These are phyloP conservation scores for Mola mola DNA, from an alignment of 2,113 vertebrate genomes.

Conservation along the genomic window DNA sequence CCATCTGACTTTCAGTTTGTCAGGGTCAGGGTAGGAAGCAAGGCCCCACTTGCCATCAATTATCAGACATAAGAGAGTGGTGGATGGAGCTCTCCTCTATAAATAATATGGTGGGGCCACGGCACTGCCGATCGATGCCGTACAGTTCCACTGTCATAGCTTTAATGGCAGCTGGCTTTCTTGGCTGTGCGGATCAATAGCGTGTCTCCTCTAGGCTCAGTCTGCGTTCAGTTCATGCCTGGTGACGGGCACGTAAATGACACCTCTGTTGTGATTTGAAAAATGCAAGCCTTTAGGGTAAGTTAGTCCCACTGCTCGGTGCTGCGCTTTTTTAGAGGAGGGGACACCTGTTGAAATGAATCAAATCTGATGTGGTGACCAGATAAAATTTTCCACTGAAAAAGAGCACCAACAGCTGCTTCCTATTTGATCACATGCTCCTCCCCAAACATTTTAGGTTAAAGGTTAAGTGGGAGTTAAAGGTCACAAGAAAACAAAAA, in stretches of 20 bases:
- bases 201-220: slow-evolving; percentile 77
- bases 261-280: slow-evolving; percentile 75
- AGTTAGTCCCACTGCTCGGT: slow-evolving; percentile 56
- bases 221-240: slow-evolving; percentile 69
- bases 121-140: slow-evolving; percentile 85
- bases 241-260: slow-evolving; percentile 68
- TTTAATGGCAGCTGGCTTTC: slow-evolving; percentile 86
- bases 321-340: not conserved
- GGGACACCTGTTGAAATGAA: slow-evolving; percentile 66
- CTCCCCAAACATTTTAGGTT: not conserved
- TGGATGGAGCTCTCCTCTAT: slow-evolving; percentile 85
- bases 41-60: slow-evolving; percentile 94
- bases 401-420: not conserved
- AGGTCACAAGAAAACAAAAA: not conserved
- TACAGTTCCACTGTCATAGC: slow-evolving; percentile 90
- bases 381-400: not conserved
- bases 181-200: slow-evolving; percentile 88
- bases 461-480: not conserved
- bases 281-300: slow-evolving; percentile 62
- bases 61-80: slow-evolving; percentile 90
- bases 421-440: not conserved
- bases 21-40: slow-evolving; percentile 89
- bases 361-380: slow-evolving; percentile 5
- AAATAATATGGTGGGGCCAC: slow-evolving; percentile 89
- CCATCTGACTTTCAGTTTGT: slow-evolving; percentile 89